These are phyloP conservation scores for Ciona savignyi DNA, from an alignment of 23 tunicate genomes.

Conservation along the genomic window DNA sequence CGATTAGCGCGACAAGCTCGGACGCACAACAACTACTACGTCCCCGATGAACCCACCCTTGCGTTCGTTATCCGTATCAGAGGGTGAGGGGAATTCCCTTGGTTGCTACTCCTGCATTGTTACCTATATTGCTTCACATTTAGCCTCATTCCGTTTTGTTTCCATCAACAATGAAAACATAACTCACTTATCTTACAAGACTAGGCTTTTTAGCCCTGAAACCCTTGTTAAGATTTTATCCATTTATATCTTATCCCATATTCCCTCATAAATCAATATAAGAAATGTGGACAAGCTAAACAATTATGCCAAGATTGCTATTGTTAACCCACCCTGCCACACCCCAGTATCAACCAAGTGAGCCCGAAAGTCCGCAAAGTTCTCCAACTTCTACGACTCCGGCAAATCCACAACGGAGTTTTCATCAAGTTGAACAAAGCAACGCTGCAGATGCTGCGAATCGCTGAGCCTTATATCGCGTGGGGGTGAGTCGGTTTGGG, in stretches of 20 bases:
- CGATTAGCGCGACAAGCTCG: constrained; percentile 58
- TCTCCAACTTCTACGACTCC: constrained; percentile 82
- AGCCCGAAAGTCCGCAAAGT: constrained; percentile 82
- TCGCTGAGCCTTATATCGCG: constrained; percentile 89
- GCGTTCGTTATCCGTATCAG: constrained; percentile 95
- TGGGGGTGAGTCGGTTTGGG: constrained; percentile 62
- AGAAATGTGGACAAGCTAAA: too few relatives aligned
- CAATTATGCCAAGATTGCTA: too few relatives aligned
- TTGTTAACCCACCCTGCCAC: too few relatives aligned
- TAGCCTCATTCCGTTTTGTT: too few relatives aligned
- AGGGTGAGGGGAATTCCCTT: constrained; percentile 30
- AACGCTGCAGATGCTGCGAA: constrained; percentile 69
- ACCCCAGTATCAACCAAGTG: constrained; percentile 89
- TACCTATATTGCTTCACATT: too few relatives aligned
- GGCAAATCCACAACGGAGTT: constrained; percentile 92
- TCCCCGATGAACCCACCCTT: constrained; percentile 88
- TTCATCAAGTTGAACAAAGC: constrained; percentile 91
- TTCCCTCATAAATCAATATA: too few relatives aligned
- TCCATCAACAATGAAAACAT: too few relatives aligned
- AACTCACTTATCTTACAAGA: too few relatives aligned
- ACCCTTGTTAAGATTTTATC: too few relatives aligned
- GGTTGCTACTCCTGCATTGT: neutral
- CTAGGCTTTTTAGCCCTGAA: too few relatives aligned
- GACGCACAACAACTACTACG: constrained; percentile 69
- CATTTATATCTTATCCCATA: too few relatives aligned